Evolutionary conservation across 2,797 vertebrate species (phyloP), one percentile per base, ranked within the genome.

Genomic region (Apodemus agrarius): DNA sequence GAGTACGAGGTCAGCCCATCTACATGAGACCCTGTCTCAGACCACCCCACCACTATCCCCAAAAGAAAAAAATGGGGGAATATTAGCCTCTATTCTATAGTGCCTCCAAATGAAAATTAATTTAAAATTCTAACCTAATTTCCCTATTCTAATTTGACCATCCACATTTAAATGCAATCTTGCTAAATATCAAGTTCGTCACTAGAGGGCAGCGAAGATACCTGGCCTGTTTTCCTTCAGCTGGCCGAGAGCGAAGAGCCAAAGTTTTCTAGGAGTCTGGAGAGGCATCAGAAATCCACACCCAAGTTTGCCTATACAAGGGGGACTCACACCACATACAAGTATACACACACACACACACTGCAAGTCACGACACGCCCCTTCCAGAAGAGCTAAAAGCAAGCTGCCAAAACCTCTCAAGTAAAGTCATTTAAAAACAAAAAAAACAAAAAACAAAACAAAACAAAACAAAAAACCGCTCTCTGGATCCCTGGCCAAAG

Each of bases 131-230:
- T 61, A 96, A 61, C n/a, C 22, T 1, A 13, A 92, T 90, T 57
- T 90, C 29, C 37, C 31, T 63, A 65, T 61, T 91, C 24, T 57
- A 29, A 79, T 65, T 79, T n/a, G 67, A 61, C 59, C 24, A 14
- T 0, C 4, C 11, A 2, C 52, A 3, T 26, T 37, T 82, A 86
- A 94, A 84, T 54, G 16, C 54, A 93, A 74, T 65, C 52, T 14
- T 0, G 3, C 21, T 61, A n/a, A 54, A 12, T 19, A 29, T 49
- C 1, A 22, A 54, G 14, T 46, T 6, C 1, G 8, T 54, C 80
- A 79, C 94, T 69, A 97, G 95, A 46, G 76, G 89, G 96, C 91
- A 82, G 78, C 59, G 16, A 54, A 75, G 87, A 85, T 16, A 31
- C 78, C 49, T 52, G 46, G 16, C 10, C 46, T 13, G 29, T 57